Evolutionary conservation across 2,888 invertebrate species (phyloP), one percentile per base, ranked within the genome.

Genomic region (Drosophila bunnanda): DNA sequence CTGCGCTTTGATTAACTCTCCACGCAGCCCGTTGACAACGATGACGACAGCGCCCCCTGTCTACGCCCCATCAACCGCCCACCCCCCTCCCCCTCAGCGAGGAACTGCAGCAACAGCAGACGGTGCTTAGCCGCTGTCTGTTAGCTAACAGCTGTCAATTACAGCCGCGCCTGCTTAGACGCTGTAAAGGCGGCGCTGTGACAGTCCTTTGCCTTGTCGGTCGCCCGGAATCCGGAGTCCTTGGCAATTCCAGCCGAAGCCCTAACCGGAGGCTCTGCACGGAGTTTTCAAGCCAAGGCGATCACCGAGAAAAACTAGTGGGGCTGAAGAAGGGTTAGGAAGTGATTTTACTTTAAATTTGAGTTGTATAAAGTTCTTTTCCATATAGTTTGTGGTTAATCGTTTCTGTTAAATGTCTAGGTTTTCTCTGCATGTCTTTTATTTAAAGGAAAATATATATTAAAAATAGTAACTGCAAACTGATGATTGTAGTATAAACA

Each of bases 1-100:
- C 82, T 80, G 85, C 80, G 89, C 89, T 89, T 89, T 89, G 89
- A 89, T 89, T 89, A 89, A 89, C 89, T 86, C 89, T 85, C 85
- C 68, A 71, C 83, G 54, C 64, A 65, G 50, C 43, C 59, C 80
- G 82, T 82, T 87, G 79, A 85, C 85, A 87, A 84, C 70, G 75
- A 76, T 84, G 82, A 81, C 87, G 86, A 84, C 84, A 84, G 88
- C 79, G 76, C 78, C 60, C 67, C 58, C 77, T 55, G 52, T 32
- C 54, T 6, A n/a, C 32, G n/a, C 6, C 36, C 32, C 50, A 55
- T 25, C 4, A 17, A 10, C 15, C 22, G 34, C 13, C 41, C 53
- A 20, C n/a, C 36, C 57, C 30, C 44, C 20, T 2, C 28, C 43
- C 36, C 13, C 39, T 15, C 15, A 15, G 15, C 32, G 6, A 5